Percentiles rank a stretch among this genome's conserved stretches.
phyloP scores from a whole-genome alignment of 2,797 vertebrate species.

The Streptopelia turtur region DNA sequence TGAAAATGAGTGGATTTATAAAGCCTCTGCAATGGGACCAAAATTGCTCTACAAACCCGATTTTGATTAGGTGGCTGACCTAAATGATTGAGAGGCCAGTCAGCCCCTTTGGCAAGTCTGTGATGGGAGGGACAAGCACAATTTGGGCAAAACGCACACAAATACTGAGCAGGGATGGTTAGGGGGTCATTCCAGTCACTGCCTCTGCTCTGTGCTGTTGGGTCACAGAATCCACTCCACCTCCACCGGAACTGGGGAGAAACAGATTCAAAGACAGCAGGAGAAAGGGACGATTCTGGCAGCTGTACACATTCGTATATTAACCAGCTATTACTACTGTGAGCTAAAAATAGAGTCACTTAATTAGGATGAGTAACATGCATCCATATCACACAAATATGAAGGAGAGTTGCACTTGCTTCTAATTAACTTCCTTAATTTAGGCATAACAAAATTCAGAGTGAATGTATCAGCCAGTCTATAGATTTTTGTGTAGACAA shows the following conservation, averaged over 20 bases:
- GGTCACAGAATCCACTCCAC: neutral
- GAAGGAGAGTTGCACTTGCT: neutral
- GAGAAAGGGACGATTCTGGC: neutral
- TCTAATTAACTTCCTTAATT: constrained; percentile 20
- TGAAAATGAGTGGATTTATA: neutral
- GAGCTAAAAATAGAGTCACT: neutral
- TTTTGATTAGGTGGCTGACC: neutral
- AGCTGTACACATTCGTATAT: neutral
- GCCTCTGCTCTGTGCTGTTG: neutral
- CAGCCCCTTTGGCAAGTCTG: neutral
- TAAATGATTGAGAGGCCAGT: neutral
- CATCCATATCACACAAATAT: neutral
- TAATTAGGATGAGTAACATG: constrained; percentile 10
- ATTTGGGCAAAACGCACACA: neutral
- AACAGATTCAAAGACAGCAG: neutral
- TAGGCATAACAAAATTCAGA: constrained; percentile 39
- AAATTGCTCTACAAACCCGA: neutral
- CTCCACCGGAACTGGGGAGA: neutral
- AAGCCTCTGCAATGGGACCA: neutral
- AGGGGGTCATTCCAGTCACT: neutral
- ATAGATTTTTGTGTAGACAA: neutral
- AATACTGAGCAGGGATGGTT: neutral
- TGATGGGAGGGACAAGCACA: neutral
- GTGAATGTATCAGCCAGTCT: constrained; percentile 5
- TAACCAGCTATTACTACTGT: neutral